phyloP scores from a whole-genome alignment of 2,113 vertebrate genomes.

The Atractosteus spatula region DNA sequence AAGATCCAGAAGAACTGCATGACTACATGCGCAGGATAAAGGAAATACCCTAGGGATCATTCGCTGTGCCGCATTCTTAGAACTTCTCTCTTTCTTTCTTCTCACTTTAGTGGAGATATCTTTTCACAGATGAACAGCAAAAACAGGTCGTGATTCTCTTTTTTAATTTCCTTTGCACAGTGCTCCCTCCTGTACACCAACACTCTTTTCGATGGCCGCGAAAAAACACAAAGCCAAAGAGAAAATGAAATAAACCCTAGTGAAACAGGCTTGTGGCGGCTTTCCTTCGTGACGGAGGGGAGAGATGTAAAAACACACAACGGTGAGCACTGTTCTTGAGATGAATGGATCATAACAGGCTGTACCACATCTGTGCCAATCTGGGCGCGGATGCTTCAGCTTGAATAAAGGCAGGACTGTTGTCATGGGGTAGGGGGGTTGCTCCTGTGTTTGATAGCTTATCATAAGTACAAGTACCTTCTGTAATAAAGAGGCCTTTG shows the following conservation, averaged over 20 bases:
- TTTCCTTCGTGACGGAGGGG: slow-evolving; percentile 28
- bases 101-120: slow-evolving; percentile 57
- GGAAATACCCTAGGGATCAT: slow-evolving; percentile 79
- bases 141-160: slow-evolving; percentile 23
- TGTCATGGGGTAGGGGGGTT: slow-evolving; percentile 27
- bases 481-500: slow-evolving; percentile 68
- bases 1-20: slow-evolving; percentile 89
- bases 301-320: slow-evolving; percentile 13
- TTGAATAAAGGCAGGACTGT: slow-evolving; percentile 40
- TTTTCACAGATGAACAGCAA: slow-evolving; percentile 51
- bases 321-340: slow-evolving; percentile 40
- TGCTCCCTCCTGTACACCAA: slow-evolving; percentile 58
- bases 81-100: slow-evolving; percentile 59
- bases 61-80: slow-evolving; percentile 39
- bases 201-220: slow-evolving; percentile 42
- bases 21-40: slow-evolving; percentile 96
- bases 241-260: slow-evolving; percentile 44
- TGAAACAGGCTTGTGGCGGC: slow-evolving; percentile 44
- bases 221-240: slow-evolving; percentile 57
- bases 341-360: slow-evolving; percentile 29
- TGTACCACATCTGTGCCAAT: slow-evolving; percentile 21
- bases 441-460: slow-evolving; percentile 40
- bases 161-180: slow-evolving; percentile 63
- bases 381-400: slow-evolving; percentile 23
- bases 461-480: slow-evolving; percentile 44